Base-by-base conservation (phyloP, 2,888 invertebrate genomes). In the Cantharis lateralis region DNA sequence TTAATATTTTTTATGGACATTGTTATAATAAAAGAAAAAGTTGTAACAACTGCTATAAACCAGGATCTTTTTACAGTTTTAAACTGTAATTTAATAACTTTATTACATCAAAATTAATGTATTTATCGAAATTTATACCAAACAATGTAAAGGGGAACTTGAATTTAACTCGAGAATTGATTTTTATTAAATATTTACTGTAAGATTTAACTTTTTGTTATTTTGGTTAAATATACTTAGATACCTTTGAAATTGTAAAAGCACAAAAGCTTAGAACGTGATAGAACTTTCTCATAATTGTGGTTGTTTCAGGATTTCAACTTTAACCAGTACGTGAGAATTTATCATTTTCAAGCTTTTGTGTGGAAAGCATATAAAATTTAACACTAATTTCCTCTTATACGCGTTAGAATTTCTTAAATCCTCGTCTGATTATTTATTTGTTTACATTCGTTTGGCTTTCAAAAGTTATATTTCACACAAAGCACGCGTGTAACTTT, bases 301-400 rank as follows among this genome's bases (percentile, higher is more conserved):
- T 78, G 81, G 75, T 78, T 81, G 79, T 79, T 81, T 79, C 81
- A 79, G 77, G 80, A 82, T 82, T 82, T 81, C 82, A 82, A 80
- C 79, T 66, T 66, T 66, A 66, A 66, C 64, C 64, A 82, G 78
- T 81, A 80, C 80, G 78, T 74, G 79, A 78, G 78, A 81, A 79
- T 82, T 82, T 81, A 82, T 82, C 81, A 80, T 82, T 79, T 77
- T 80, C 76, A 78, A 82, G 75, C 80, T 81, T 82, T 83, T 83
- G 82, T 82, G 80, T 81, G 79, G 79, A 81, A 79, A 81, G 78
- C 82, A 82, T 83, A 81, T 82, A 83, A 83, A 84, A 83, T 84
- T 83, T 82, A 83, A 78, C 80, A 79, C 77, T 80, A 81, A 82
- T 82, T 81, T 80, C 77, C 80, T 77, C 79, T 78, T 81, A 81